phyloP scores from a whole-genome alignment of 1,140 invertebrate species.

The Caerostris extrusa region DNA sequence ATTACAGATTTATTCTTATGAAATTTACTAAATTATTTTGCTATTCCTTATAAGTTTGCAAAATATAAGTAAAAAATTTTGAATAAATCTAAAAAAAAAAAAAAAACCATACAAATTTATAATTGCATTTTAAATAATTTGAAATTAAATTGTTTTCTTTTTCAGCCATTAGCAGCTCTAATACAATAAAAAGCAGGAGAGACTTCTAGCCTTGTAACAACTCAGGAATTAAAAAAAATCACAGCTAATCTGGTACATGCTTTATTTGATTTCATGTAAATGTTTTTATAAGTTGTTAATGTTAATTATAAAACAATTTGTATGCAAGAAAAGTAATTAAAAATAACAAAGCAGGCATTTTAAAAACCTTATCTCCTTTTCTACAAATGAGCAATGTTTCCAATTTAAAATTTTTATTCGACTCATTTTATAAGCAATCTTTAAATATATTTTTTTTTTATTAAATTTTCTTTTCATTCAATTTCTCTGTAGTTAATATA shows the following conservation, averaged over 20 bases:
- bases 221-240: slow-evolving; percentile 43
- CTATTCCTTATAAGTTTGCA: too few relatives aligned
- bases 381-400: neutral
- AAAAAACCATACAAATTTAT: too few relatives aligned
- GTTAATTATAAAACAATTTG: neutral
- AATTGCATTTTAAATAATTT: too few relatives aligned
- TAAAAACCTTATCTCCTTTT: neutral
- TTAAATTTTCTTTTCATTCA: too few relatives aligned
- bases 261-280: neutral
- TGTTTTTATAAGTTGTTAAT: neutral
- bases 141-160: neutral
- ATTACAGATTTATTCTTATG: too few relatives aligned
- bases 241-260: slow-evolving; percentile 49
- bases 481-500: neutral
- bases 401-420: too few relatives aligned
- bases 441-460: too few relatives aligned
- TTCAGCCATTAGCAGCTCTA: slow-evolving; percentile 49
- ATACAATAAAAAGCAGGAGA: neutral
- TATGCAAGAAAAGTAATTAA: neutral
- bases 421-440: too few relatives aligned
- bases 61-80: too few relatives aligned
- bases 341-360: too few relatives aligned
- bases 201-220: neutral
- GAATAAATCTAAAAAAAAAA: too few relatives aligned
- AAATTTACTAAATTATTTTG: too few relatives aligned